phyloP scores from a whole-genome alignment of 2,797 vertebrate species.

The Hydrolagus colliei region DNA sequence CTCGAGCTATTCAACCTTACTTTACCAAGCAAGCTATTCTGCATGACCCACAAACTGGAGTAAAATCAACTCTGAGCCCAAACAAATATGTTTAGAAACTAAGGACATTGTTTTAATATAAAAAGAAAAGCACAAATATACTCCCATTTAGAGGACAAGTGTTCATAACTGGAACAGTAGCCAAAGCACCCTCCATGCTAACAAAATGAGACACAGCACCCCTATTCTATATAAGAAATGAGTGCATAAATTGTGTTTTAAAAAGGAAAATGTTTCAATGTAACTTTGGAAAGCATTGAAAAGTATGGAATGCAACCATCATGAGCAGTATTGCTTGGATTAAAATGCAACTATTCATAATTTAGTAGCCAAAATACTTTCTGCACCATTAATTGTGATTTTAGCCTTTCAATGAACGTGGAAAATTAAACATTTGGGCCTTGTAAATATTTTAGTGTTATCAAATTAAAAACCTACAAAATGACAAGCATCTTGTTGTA shows the following conservation, averaged over 20 bases:
- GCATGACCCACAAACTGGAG: not conserved
- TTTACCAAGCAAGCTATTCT: slow-evolving; percentile 16
- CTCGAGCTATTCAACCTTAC: slow-evolving; percentile 14
- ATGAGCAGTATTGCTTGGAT: not conserved
- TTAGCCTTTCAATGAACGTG: not conserved
- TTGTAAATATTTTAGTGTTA: not conserved
- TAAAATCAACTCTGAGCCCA: not conserved
- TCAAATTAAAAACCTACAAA: slow-evolving; percentile 17
- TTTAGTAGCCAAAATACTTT: not conserved
- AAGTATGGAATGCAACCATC: not conserved
- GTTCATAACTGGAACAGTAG: not conserved
- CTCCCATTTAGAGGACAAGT: not conserved
- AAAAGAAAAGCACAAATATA: not conserved
- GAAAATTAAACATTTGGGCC: not conserved
- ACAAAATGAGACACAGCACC: not conserved
- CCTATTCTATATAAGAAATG: not conserved
- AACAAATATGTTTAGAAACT: not conserved
- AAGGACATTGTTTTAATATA: not conserved
- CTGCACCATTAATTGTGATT: not conserved
- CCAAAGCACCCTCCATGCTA: not conserved
- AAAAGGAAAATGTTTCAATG: not conserved
- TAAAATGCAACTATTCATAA: not conserved
- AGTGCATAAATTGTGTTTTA: not conserved
- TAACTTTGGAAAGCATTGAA: not conserved
- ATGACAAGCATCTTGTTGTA: slow-evolving; percentile 17